Evolutionary conservation across 2,888 invertebrate genomes (phyloP).

Genomic region (Eledona agricola): DNA sequence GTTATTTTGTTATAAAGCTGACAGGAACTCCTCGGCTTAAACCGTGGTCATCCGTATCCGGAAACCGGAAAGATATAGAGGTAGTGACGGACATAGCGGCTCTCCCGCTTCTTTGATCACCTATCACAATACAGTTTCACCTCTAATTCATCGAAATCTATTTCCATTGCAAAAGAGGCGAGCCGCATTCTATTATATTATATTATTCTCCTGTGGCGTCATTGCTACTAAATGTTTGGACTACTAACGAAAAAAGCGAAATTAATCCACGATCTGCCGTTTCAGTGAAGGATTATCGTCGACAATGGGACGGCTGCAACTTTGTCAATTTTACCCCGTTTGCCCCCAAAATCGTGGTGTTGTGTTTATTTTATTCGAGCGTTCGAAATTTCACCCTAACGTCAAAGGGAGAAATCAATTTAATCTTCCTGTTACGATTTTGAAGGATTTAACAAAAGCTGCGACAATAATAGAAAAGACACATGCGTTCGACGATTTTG

Average conservation of each 20-base stretch:
- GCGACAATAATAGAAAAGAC: slow-evolving; percentile 42
- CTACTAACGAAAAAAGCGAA: slow-evolving; percentile 26
- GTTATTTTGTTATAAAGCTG: slow-evolving; percentile 36
- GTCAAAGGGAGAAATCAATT: slow-evolving; percentile 46
- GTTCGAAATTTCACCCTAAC: slow-evolving; percentile 51
- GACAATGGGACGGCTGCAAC: slow-evolving; percentile 43
- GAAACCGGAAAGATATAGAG: slow-evolving; percentile 40
- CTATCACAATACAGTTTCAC: slow-evolving; percentile 35
- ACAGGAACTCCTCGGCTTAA: slow-evolving; percentile 35
- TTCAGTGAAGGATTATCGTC: slow-evolving; percentile 31
- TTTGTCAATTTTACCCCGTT: slow-evolving; percentile 53
- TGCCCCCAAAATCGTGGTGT: slow-evolving; percentile 47
- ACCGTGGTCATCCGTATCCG: slow-evolving; percentile 37
- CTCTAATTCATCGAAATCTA: slow-evolving; percentile 11
- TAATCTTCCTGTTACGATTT: slow-evolving; percentile 49
- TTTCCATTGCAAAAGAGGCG: slow-evolving; percentile 15
- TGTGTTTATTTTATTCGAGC: slow-evolving; percentile 53
- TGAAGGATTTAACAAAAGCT: slow-evolving; percentile 50
- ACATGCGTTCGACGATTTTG: slow-evolving; percentile 48
- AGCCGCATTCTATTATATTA: slow-evolving; percentile 17
- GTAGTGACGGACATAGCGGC: slow-evolving; percentile 41
- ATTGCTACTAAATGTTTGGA: slow-evolving; percentile 36
- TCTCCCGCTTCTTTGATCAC: slow-evolving; percentile 37
- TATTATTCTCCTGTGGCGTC: slow-evolving; percentile 25
- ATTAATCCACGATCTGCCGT: slow-evolving; percentile 26